These are phyloP conservation scores for Aphelenchoides besseyi DNA, from an alignment of 1,140 invertebrate species.

Conservation along the genomic window DNA sequence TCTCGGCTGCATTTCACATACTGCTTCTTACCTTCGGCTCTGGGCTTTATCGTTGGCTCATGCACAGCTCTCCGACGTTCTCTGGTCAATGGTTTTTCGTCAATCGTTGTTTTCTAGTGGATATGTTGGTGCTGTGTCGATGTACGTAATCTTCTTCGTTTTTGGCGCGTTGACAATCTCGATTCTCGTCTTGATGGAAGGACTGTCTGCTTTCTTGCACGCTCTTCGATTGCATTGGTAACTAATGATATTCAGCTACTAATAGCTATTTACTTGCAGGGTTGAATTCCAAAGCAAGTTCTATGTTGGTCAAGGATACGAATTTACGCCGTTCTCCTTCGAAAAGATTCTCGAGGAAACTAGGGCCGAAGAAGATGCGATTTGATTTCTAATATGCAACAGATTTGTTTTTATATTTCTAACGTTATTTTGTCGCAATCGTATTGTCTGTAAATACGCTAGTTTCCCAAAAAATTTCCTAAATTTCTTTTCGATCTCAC, in stretches of 20 bases:
- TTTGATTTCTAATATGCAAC: no score
- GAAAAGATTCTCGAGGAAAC: conserved; percentile 73
- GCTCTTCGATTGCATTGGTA: conserved; percentile 95
- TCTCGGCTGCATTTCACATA: conserved; percentile 89
- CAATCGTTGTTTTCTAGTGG: conserved; percentile 64
- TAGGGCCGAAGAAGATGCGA: conserved; percentile 23
- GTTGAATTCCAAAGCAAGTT: conserved; percentile 96
- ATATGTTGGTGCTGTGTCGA: conserved; percentile 68
- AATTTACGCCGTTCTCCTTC: conserved; percentile 90
- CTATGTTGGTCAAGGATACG: conserved; percentile 82
- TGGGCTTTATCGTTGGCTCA: conserved; percentile 84
- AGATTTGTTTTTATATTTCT: no score
- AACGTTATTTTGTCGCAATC: no score
- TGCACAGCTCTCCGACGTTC: conserved; percentile 72
- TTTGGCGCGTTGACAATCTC: conserved; percentile 83
- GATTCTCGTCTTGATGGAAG: conserved; percentile 90
- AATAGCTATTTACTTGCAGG: conserved; percentile 74
- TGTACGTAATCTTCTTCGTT: conserved; percentile 75
- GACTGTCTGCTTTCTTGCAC: conserved; percentile 92
- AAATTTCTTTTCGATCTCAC: no score
- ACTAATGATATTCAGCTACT: conserved; percentile 36
- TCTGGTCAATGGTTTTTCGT: conserved; percentile 66
- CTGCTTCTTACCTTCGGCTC: conserved; percentile 88
- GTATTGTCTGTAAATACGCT: no score
- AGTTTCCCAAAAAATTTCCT: no score